These are phyloP conservation scores for Junonia oenone DNA, from an alignment of 2,888 invertebrate genomes.

Conservation along the genomic window DNA sequence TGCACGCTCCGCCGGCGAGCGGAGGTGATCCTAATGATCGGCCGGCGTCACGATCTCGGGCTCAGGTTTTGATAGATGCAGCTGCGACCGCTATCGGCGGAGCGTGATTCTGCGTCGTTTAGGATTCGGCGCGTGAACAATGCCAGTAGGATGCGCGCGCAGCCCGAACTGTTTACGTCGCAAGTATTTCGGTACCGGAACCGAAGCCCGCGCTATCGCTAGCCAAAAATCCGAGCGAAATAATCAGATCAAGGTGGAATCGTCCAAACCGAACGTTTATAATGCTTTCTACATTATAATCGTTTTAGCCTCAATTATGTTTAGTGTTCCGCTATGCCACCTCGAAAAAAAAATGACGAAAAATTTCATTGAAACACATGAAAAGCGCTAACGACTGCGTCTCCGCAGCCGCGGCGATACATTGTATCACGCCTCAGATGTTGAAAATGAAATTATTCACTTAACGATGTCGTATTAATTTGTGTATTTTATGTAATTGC, in stretches of 20 bases:
- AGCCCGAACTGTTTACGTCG: conserved; percentile 55
- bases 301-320: conserved; percentile 32
- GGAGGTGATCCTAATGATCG: conserved; percentile 14
- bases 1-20: conserved; percentile 5
- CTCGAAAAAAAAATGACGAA: conserved; percentile 9
- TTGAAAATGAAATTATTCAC: neutral
- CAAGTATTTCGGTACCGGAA: conserved; percentile 71
- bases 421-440: neutral
- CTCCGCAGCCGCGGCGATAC: conserved; percentile 4
- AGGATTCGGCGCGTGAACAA: conserved; percentile 12
- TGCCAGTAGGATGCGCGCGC: conserved; percentile 25
- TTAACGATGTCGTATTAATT: conserved; percentile 6
- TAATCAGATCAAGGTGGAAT: conserved; percentile 66
- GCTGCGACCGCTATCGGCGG: neutral
- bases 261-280: conserved; percentile 22
- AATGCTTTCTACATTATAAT: conserved; percentile 33
- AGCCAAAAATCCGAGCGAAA: conserved; percentile 61
- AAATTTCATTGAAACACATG: conserved; percentile 12
- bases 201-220: conserved; percentile 52
- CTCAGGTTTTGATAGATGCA: neutral
- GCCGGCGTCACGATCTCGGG: conserved; percentile 14
- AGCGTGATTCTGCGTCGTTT: neutral
- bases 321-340: conserved; percentile 18
- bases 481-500: conserved; percentile 4
- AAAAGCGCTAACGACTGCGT: conserved; percentile 11